Evolutionary conservation across 1,140 invertebrate species (phyloP).

Genomic region (Manduca sexta): DNA sequence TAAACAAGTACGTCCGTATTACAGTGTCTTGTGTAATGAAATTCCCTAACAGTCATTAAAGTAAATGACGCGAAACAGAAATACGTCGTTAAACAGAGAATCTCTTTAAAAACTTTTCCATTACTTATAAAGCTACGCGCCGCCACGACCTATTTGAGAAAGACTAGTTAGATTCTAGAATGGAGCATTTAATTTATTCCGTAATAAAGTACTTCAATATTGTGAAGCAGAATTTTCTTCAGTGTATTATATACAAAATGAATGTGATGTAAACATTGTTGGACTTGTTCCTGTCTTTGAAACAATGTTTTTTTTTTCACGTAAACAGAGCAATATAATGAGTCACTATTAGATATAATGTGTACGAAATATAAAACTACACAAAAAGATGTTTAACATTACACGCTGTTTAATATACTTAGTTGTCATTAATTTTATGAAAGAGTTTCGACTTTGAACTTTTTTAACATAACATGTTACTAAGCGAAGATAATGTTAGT

Average conservation of each 20-base stretch:
- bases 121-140: constrained; percentile 11
- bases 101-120: constrained; percentile 40
- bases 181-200: too few species aligned
- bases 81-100: constrained; percentile 25
- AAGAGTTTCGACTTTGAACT: too few species aligned
- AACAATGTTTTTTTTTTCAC: neutral
- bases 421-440: too few species aligned
- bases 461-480: too few species aligned
- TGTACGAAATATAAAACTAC: too few species aligned
- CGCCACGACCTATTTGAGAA: neutral
- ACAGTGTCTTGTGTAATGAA: constrained; percentile 30
- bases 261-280: neutral
- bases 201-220: constrained; percentile 1
- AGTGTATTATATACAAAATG: neutral
- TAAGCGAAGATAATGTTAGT: too few species aligned
- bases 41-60: constrained; percentile 41
- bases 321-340: too few species aligned
- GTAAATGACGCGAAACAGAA: constrained; percentile 40
- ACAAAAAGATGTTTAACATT: too few species aligned
- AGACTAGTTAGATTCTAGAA: neutral
- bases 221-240: too few species aligned
- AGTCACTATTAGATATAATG: too few species aligned
- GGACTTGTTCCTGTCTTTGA: neutral
- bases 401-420: too few species aligned
- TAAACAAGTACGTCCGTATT: too few species aligned